Evolutionary conservation across 2,113 vertebrate species (phyloP).

Genomic region (Pelodiscus sinensis): DNA sequence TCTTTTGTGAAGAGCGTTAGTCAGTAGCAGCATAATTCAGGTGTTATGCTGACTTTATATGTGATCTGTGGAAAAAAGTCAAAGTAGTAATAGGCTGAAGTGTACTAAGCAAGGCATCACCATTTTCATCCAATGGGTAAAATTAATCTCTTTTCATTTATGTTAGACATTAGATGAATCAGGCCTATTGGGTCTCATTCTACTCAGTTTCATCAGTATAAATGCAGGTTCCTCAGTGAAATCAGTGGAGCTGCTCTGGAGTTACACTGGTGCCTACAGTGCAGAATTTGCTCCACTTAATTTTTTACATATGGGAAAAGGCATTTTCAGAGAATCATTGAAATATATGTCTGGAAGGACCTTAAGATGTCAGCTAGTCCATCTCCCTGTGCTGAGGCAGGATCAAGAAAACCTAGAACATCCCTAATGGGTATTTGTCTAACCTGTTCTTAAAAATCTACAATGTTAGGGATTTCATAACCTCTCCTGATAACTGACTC

Average conservation of each 20-base stretch:
- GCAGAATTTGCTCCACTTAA: neutral
- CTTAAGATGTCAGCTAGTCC: neutral
- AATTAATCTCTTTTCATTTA: neutral
- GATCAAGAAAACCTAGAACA: neutral
- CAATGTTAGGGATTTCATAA: neutral
- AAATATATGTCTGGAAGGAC: neutral
- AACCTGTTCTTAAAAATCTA: neutral
- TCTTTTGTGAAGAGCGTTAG: slow-evolving; percentile 54
- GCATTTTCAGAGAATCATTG: neutral
- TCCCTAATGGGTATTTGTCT: neutral
- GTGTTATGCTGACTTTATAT: slow-evolving; percentile 41
- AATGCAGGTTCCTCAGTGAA: neutral
- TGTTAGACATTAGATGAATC: slow-evolving; percentile 4
- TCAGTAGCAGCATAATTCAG: slow-evolving; percentile 52
- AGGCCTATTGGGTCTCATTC: neutral
- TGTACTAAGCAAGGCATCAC: slow-evolving; percentile 21
- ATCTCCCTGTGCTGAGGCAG: neutral
- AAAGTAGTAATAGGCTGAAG: slow-evolving; percentile 33
- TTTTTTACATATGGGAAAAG: neutral
- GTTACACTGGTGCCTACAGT: neutral
- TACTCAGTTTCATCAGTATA: neutral
- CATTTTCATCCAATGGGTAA: neutral
- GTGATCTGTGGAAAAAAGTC: slow-evolving; percentile 30
- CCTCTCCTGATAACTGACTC: neutral
- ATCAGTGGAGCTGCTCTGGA: neutral